Evolutionary conservation across 2,797 vertebrate genomes (phyloP).

Genomic region (Ambastaia sidthimunki): DNA sequence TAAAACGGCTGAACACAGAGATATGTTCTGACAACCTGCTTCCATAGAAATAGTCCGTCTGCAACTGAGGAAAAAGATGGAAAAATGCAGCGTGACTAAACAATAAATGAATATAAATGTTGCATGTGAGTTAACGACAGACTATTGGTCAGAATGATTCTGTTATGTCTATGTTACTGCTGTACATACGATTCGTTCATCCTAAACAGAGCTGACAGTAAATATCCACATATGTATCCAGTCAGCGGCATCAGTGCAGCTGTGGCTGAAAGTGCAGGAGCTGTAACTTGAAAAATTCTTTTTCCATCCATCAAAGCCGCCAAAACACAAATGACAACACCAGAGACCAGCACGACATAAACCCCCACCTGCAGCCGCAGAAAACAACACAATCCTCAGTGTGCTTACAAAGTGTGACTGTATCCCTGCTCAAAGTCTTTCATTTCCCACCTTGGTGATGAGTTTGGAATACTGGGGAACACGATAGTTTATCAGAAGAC

Average conservation of each 20-base stretch:
- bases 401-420: too few species aligned
- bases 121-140: too few species aligned
- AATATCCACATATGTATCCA: slow-evolving; percentile 81
- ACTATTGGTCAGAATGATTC: too few species aligned
- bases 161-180: too few species aligned
- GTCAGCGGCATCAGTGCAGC: slow-evolving; percentile 79
- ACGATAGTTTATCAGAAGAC: slow-evolving; percentile 81
- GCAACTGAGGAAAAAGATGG: slow-evolving; percentile 65
- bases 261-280: slow-evolving; percentile 71
- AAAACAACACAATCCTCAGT: background rate
- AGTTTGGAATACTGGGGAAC: slow-evolving; percentile 73
- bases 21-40: slow-evolving; percentile 83
- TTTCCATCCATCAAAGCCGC: slow-evolving; percentile 52
- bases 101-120: background rate
- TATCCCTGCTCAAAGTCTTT: background rate
- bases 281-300: slow-evolving; percentile 61
- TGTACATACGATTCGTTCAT: slow-evolving; percentile 73
- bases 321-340: slow-evolving; percentile 56
- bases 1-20: slow-evolving; percentile 78
- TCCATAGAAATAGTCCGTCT: slow-evolving; percentile 79
- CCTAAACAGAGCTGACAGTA: slow-evolving; percentile 75
- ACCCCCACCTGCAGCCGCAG: slow-evolving; percentile 24
- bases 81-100: background rate
- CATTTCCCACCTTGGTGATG: slow-evolving; percentile 74
- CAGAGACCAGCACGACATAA: slow-evolving; percentile 56